Evolutionary conservation across 37 sponge, comb jelly and placozoan species (phyloP), one percentile per base, ranked within the genome.

Genomic region (Bolinopsis microptera): DNA sequence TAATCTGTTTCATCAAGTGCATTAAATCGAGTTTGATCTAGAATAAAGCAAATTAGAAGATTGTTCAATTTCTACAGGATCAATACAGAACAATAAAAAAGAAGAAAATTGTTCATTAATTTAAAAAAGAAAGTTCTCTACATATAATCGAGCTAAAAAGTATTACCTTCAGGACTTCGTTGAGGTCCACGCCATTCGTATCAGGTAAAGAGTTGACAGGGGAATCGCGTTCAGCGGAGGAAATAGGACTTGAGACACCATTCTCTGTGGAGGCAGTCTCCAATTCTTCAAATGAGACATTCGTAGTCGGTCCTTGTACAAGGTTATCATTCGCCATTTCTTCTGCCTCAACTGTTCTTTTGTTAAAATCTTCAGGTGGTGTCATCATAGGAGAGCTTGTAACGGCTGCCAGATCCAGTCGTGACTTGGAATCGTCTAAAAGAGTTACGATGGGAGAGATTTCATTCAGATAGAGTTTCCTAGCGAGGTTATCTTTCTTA

Each of bases 171-270:
- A 77, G 80, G 5, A 77, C 80, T 32, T 77, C 80, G 32, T 77
- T 35, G 37, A 77, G 80, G 18, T 77, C 80, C 2, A 77, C 80
- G 13, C 80, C 80, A 34, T 77, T 77, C 1, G 80, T 77, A 36
- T 77, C 80, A 28, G 80, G 80, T 0, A 77, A 36, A 32, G 80
- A 77, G 37, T 32, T 77, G 80, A 77, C 32, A 9, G 80, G 80
- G 3, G 80, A 77, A 35, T 28, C 32, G 1, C 80, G 27, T 36
- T 77, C 80, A 1, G 33, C 36, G 35, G 80, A 77, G 9, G 80
- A 77, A 1, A 77, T 21, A 33, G 80, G 80, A 35, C 80, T 77
- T 1, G 80, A 77, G 35, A 77, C 16, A 0, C 80, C 80, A 9
- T 28, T 8, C 5, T 26, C 74, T 24, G 28, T 22, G 21, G 80